Evolutionary conservation across 2,797 vertebrate species (phyloP).

Genomic region (Chlorospingus semifuscus): DNA sequence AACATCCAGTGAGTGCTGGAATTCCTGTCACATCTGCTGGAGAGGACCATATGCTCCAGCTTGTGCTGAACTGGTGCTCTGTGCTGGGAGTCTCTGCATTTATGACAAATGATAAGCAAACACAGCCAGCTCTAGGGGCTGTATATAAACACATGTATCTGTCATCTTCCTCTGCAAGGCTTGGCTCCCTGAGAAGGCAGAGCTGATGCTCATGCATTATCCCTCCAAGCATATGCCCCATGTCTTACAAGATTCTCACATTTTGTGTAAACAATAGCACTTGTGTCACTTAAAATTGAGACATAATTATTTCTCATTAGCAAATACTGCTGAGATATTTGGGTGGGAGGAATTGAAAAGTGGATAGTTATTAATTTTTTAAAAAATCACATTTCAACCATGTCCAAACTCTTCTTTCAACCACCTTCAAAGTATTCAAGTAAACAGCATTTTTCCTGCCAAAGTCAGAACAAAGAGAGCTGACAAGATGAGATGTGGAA

Average conservation of each 20-base stretch:
- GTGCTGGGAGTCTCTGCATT: not conserved
- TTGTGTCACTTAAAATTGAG: constrained; percentile 16
- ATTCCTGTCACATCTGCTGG: not conserved
- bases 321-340: not conserved
- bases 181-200: not conserved
- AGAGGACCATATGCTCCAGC: not conserved
- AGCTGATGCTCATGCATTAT: not conserved
- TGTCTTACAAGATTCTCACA: not conserved
- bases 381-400: not conserved
- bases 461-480: not conserved
- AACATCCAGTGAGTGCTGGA: not conserved
- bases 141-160: constrained; percentile 8
- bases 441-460: not conserved
- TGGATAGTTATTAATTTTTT: not conserved
- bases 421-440: not conserved
- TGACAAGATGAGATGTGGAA: not conserved
- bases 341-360: not conserved
- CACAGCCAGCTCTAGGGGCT: not conserved
- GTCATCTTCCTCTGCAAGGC: constrained; percentile 15
- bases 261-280: constrained; percentile 21
- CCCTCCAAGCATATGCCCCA: constrained; percentile 6
- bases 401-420: not conserved
- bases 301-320: constrained; percentile 28
- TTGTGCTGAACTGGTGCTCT: not conserved
- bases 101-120: constrained; percentile 18